Evolutionary conservation across 2,113 vertebrate species (phyloP), one percentile per base, ranked within the genome.

Genomic region (Peromyscus polionotus): DNA sequence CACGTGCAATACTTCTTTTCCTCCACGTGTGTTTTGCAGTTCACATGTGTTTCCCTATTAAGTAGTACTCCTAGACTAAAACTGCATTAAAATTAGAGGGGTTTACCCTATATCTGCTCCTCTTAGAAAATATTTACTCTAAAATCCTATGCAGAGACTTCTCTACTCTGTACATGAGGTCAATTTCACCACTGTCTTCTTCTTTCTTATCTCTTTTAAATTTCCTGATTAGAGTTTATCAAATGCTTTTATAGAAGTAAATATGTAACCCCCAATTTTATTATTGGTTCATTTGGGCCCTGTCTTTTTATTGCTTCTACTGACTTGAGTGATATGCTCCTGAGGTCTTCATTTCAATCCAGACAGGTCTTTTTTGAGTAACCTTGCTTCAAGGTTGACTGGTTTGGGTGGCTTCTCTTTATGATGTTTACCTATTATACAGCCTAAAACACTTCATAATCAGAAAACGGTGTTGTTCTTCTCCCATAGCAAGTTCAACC

Each of bases 31-130:
- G 99, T 45, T 99, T 99, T 97, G 99, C 99, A 98, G 98, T 99
- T 99, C 99, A 99, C 17, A 99, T 0, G 1, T 99, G 99, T 19
- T 98, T 97, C 88, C 99, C 99, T 76, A 98, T 99, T 81, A 99
- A 98, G 93, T 99, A 99, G 93, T 99, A 99, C 95, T 99, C 99
- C 97, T 99, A 99, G 97, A 99, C 99, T 97, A 99, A 99, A 98
- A 99, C 99, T 1, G 98, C 99, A 94, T 98, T 99, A 98, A 99
- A 99, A 98, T 99, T 99, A 3, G 99, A 99, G 3, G 99, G 99
- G 99, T 99, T 99, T 98, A 99, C 99, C 97, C 99, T 99, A 97
- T 99, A 99, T 98, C 99, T 99, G 99, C 99, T 99, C 98, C 99
- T 99, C 97, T 92, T 96, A 73, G 28, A 20, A 93, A 93, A 63